Base-by-base conservation (phyloP, 2,888 invertebrate genomes). In the Portevinia maculata region DNA sequence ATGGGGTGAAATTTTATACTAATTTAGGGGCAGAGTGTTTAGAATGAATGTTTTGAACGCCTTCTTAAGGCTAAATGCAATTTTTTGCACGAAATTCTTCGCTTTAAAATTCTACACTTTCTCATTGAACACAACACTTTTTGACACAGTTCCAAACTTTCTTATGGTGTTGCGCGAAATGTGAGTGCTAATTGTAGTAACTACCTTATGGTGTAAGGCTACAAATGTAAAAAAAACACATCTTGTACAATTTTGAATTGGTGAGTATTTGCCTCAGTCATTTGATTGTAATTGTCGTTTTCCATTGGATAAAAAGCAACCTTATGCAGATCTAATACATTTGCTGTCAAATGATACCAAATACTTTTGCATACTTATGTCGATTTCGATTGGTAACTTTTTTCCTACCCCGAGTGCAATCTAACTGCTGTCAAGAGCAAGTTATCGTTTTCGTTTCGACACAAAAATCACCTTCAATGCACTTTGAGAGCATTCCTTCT, bases 111-210 rank as follows among this genome's bases (percentile, higher is more conserved):
- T 73, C 62, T 73, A 67, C 71, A 83, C 83, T 78, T 78, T 83
- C 83, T 78, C 75, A 81, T 76, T 7, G 70, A 81, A 81, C 75
- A 81, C 69, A 81, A 74, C 62, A 79, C 70, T 81, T 75, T 76
- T 81, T 81, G 81, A 81, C 81, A 81, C 81, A 76, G 70, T 81
- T 81, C 81, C 70, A 65, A 69, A 59, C 75, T 70, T 70, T 75
- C 64, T 48, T 24, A 37, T 75, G 59, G 75, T 48, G 75, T 65
- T 81, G 75, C 19, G 81, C 65, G 21, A 41, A 17, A 48, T 21
- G 9, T 64, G 64, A 28, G 9, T 32, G 44, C 11, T 19, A 13
- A 15, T n/a, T 39, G 7, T 62, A 46, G 55, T 73, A 64, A 65
- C 41, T 65, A 24, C 41, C 5, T 32, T 11, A n/a, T n/a, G n/a